These are phyloP conservation scores for Laspeyria flexula DNA, from an alignment of 2,888 invertebrate genomes.

Conservation along the genomic window DNA sequence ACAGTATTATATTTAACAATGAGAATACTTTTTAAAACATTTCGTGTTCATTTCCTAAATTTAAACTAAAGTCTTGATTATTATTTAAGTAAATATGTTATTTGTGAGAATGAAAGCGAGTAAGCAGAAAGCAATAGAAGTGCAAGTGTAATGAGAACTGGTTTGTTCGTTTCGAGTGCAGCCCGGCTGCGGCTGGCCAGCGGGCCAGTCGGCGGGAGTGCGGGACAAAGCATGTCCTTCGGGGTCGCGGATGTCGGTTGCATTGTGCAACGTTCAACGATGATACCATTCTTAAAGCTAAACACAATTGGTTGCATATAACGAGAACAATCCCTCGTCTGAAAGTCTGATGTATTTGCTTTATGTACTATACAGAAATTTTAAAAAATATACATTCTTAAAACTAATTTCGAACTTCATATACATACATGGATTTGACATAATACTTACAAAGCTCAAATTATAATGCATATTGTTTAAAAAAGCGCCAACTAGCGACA, in stretches of 20 bases:
- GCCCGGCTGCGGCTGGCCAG: too few species aligned
- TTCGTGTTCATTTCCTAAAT: not conserved
- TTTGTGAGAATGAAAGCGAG: conserved; percentile 61
- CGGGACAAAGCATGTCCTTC: conserved; percentile 72
- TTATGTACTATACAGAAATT: too few species aligned
- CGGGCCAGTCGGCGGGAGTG: conserved; percentile 27
- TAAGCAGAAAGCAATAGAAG: conserved; percentile 60
- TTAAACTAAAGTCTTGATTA: not conserved
- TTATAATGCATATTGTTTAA: not conserved
- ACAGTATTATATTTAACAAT: conserved; percentile 6
- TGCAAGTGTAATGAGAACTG: conserved; percentile 75
- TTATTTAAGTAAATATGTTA: conserved; percentile 8
- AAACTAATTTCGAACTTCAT: too few species aligned
- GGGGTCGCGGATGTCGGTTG: conserved; percentile 57
- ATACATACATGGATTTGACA: too few species aligned
- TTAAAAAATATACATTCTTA: too few species aligned
- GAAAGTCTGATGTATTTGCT: not conserved
- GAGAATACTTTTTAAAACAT: not conserved
- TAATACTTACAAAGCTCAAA: too few species aligned
- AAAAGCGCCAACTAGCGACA: conserved; percentile 48
- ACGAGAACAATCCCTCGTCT: conserved; percentile 7
- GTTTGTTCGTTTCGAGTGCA: conserved; percentile 56
- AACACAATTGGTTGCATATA: conserved; percentile 28
- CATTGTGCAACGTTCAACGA: conserved; percentile 59
- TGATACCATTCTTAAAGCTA: conserved; percentile 51